Evolutionary conservation across 35 echinoderm and acorn worm species (phyloP).

Genomic region (Chiridota heheva): DNA sequence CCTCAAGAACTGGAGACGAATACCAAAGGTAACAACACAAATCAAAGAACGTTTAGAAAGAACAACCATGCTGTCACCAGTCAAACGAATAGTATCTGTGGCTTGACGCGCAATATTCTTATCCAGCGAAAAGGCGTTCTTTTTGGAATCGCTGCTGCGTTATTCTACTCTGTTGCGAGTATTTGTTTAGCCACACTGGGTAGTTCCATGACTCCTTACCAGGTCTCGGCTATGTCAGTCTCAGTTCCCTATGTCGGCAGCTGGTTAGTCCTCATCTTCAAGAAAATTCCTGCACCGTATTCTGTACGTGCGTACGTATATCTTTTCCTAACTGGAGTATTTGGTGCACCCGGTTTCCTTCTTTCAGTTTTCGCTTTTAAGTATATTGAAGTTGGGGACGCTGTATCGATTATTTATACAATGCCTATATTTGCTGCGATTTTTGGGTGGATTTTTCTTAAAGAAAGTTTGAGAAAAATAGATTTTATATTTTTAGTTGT

Average conservation of each 20-base stretch:
- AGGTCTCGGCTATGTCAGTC: not conserved
- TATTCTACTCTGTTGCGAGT: conserved; percentile 26
- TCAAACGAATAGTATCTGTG: too few species aligned
- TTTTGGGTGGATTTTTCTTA: conserved; percentile 40
- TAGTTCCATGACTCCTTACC: not conserved
- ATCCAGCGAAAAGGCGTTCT: conserved; percentile 2
- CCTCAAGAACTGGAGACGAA: too few species aligned
- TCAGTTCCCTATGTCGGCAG: not conserved
- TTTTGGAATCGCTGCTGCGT: conserved; percentile 18
- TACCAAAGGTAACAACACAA: too few species aligned
- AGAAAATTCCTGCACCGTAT: not conserved
- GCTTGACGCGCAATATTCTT: too few species aligned
- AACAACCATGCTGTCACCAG: too few species aligned
- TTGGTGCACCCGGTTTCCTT: conserved; percentile 1
- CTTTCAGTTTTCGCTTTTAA: conserved; percentile 12
- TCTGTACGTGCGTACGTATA: conserved; percentile 24
- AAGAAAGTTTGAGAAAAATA: conserved; percentile 23
- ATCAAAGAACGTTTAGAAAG: too few species aligned
- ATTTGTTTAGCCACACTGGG: conserved; percentile 19
- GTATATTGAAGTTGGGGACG: conserved; percentile 35
- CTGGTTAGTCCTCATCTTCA: not conserved
- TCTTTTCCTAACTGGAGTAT: conserved; percentile 21
- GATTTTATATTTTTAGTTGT: conserved; percentile 26
- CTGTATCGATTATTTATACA: conserved; percentile 37
- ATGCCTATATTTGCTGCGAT: conserved; percentile 39